Conservation (phyloP, 53 echinoderm and acorn worm genomes). For the Patiria pectinifera region DNA sequence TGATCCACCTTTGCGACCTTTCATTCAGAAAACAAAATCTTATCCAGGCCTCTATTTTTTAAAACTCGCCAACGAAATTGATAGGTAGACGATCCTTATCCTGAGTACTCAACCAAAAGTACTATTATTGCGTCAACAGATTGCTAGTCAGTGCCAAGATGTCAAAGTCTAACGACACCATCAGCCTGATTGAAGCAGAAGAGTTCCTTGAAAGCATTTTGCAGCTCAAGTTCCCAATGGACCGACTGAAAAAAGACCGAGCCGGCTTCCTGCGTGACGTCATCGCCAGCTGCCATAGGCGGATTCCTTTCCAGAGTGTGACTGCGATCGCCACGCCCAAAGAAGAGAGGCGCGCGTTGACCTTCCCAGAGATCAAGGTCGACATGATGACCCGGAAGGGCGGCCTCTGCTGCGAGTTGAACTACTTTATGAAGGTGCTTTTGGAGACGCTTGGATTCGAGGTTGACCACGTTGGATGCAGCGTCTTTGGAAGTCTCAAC, state of each 20-base stretch:
- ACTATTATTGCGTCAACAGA: no score
- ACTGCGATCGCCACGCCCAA: slow-evolving; percentile 14
- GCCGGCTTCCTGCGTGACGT: slow-evolving; percentile 23
- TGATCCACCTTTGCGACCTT: no score
- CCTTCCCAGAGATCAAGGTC: slow-evolving; percentile 15
- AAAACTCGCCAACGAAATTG: no score
- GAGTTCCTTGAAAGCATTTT: not conserved
- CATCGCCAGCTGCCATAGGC: not conserved
- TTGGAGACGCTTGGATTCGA: slow-evolving; percentile 32
- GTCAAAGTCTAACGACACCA: no score
- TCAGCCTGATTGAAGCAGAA: not conserved
- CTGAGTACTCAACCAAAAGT: no score
- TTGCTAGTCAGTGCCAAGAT: no score
- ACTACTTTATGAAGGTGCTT: slow-evolving; percentile 36
- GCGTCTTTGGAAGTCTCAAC: not conserved
- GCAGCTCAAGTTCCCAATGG: not conserved
- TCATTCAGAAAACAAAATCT: no score
- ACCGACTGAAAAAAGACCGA: not conserved
- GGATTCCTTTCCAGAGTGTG: slow-evolving; percentile 40
- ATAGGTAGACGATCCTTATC: no score
- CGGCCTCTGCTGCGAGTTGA: slow-evolving; percentile 40
- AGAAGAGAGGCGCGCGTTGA: not conserved
- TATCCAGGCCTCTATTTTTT: no score
- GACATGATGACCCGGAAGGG: slow-evolving; percentile 19
- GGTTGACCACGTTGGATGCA: not conserved